Evolutionary conservation across 2,797 vertebrate species (phyloP), one percentile per base, ranked within the genome.

Genomic region (Gadopsis bispinosus): DNA sequence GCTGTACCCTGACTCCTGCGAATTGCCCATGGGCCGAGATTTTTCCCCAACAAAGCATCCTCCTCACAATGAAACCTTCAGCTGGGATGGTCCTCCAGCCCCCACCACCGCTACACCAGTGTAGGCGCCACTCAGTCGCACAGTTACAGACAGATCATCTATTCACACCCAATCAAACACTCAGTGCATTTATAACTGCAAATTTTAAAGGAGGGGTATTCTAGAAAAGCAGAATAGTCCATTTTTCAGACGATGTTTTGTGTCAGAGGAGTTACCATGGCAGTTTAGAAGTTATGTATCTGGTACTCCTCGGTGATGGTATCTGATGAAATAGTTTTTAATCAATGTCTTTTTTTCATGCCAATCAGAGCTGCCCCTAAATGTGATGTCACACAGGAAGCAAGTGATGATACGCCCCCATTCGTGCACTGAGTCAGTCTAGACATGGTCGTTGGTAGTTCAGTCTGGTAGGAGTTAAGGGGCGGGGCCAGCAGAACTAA

Each of bases 1-100:
- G 72, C 84, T 95, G 53, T 13, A 90, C 65, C 92, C 95, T 0
- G 94, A 96, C 75, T 71, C 71, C 70, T 96, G 95, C 3, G 85
- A 92, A 0, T 0, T 64, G 0, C 19, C 55, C 12, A 0, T 33
- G 0, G n/a, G 4, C 11, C 60, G 89, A 61, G 0, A 63, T 26
- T 0, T 0, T 0, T 0, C 1, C 13, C 0, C 11, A 11, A 1
- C 1, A 2, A 0, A 1, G 26, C 26, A 26, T 26, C 26, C 26
- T 26, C 26, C 26, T 14, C 1, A 16, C 0, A 0, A 0, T 0
- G n/a, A 0, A 37, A 9, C 0, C 0, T 90, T 29, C 5, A 0
- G 2, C 45, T 90, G 90, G 89, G 2, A 72, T 6, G 80, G 60
- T 16, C 67, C 72, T 2, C 0, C 0, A 0, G 0, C 48, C 0